These are phyloP conservation scores for Paralvinella palmiformis DNA, from an alignment of 1,140 invertebrate species.

Conservation along the genomic window DNA sequence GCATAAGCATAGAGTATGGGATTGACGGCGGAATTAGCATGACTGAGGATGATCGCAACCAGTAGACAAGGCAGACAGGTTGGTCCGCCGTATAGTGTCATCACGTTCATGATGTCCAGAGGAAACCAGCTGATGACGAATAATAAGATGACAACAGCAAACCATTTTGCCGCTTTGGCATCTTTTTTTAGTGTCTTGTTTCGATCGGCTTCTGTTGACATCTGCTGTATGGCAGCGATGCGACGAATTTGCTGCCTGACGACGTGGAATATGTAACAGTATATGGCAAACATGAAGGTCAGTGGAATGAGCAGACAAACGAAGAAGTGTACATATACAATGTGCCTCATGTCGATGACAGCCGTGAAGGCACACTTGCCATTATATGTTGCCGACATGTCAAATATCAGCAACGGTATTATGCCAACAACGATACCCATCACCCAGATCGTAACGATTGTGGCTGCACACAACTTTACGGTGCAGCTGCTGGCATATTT, in stretches of 20 bases:
- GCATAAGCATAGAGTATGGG: constrained; percentile 83
- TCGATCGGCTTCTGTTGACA: not conserved
- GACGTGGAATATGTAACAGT: constrained; percentile 40
- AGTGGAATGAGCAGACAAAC: constrained; percentile 37
- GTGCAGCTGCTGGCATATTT: constrained; percentile 35
- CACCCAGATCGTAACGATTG: constrained; percentile 33
- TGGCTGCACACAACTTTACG: constrained; percentile 24
- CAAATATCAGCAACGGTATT: constrained; percentile 43
- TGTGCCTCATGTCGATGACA: constrained; percentile 42
- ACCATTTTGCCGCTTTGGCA: constrained; percentile 73
- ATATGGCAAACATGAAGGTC: constrained; percentile 38
- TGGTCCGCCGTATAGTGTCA: constrained; percentile 51
- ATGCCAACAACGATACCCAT: constrained; percentile 37
- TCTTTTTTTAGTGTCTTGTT: constrained; percentile 8
- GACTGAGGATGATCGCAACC: constrained; percentile 77
- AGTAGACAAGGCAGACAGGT: constrained; percentile 59
- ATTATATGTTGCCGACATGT: constrained; percentile 20
- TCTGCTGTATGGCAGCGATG: constrained; percentile 28
- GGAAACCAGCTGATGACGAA: constrained; percentile 91
- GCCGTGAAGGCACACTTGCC: constrained; percentile 32
- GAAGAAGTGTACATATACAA: constrained; percentile 47
- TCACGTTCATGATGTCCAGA: constrained; percentile 81
- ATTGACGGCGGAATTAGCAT: constrained; percentile 81
- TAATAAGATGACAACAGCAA: constrained; percentile 81
- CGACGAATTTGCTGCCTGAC: constrained; percentile 31